Percentiles rank a stretch among this genome's conserved stretches.
These are phyloP conservation scores for Engystomops pustulosus DNA, from an alignment of 2,113 vertebrate species.

Conservation along the genomic window DNA sequence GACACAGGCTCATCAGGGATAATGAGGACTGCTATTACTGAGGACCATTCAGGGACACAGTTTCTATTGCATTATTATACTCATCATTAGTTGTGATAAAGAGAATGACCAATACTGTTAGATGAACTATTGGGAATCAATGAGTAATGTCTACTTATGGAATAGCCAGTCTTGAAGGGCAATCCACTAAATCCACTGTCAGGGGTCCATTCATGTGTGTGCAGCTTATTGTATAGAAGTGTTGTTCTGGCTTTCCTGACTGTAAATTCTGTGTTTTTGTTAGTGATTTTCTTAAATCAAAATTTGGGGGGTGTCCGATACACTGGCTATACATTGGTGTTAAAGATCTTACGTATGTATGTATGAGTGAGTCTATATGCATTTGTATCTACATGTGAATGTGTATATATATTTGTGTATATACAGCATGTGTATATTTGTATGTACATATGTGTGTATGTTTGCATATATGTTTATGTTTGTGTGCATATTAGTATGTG, in stretches of 20 bases:
- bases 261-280: too few species aligned
- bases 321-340: not conserved
- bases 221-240: not conserved
- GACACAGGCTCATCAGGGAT: not conserved
- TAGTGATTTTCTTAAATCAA: not conserved
- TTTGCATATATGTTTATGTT: not conserved
- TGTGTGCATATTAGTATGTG: not conserved
- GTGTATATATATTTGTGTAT: not conserved
- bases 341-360: not conserved
- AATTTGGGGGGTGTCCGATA: not conserved
- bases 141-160: not conserved
- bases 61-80: not conserved
- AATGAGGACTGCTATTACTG: not conserved
- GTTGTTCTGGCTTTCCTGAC: not conserved
- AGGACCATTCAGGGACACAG: not conserved
- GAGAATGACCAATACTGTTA: conserved; percentile 10
- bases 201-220: not conserved
- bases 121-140: conserved; percentile 38
- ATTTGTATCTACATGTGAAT: not conserved
- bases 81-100: conserved; percentile 4
- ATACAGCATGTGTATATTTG: not conserved
- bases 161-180: conserved; percentile 10
- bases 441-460: not conserved
- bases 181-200: conserved; percentile 21
- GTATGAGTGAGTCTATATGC: not conserved